Percentiles rank a stretch among this genome's conserved stretches.
Conservation (phyloP, 2,888 invertebrate species). For the Ornithoptera priamus region DNA sequence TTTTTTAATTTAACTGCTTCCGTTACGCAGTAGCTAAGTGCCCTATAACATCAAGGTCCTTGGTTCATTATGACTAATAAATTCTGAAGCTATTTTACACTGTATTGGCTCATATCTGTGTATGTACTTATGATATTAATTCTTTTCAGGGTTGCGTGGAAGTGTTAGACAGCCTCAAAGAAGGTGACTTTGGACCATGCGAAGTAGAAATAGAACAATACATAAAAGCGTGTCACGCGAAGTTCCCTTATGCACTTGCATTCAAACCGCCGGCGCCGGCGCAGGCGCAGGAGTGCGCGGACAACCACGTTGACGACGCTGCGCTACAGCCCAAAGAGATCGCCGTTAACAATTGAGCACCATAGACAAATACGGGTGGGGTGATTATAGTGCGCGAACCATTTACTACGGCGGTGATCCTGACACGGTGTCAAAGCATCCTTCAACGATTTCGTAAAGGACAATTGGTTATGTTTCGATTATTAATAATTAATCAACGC, state of each 20-base stretch:
- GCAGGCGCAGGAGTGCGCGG: slow-evolving; percentile 34
- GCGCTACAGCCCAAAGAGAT: slow-evolving; percentile 53
- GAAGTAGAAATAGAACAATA: slow-evolving; percentile 85
- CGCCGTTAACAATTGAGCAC: slow-evolving; percentile 51
- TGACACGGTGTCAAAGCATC: neutral
- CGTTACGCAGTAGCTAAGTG: too few species aligned
- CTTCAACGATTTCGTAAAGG: too few species aligned
- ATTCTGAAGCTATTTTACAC: too few species aligned
- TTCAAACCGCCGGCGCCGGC: slow-evolving; percentile 76
- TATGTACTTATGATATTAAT: neutral
- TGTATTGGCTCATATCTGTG: too few species aligned
- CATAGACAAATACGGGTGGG: slow-evolving; percentile 3
- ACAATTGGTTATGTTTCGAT: too few species aligned
- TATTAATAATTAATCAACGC: too few species aligned
- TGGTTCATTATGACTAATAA: too few species aligned
- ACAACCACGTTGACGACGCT: slow-evolving; percentile 46
- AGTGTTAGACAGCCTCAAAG: slow-evolving; percentile 87
- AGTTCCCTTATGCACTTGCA: slow-evolving; percentile 89
- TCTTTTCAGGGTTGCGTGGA: slow-evolving; percentile 85
- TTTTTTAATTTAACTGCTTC: too few species aligned
- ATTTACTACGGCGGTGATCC: neutral
- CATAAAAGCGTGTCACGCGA: slow-evolving; percentile 84
- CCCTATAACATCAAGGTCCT: too few species aligned
- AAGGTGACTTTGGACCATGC: slow-evolving; percentile 89
- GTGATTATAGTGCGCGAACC: slow-evolving; percentile 7